Conservation (phyloP, 2,888 invertebrate species). For the Eutolmus rufibarbis region DNA sequence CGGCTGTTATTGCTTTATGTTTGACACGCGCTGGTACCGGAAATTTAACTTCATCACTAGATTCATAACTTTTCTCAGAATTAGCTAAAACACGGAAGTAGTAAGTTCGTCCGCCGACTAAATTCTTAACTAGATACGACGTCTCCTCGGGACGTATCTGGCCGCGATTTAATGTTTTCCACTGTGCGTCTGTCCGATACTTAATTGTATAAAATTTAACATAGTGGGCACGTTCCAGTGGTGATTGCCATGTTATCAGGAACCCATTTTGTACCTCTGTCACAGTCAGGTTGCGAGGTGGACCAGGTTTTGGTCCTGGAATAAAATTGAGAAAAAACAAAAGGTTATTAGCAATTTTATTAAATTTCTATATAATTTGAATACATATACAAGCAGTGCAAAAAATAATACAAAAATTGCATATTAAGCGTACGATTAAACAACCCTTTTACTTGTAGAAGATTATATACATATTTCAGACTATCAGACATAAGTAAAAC, state of each 20-base stretch:
- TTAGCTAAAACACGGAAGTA: conserved; percentile 91
- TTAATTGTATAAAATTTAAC: conserved; percentile 91
- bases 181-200: conserved; percentile 87
- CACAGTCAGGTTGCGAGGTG: conserved; percentile 89
- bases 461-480: neutral
- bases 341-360: neutral
- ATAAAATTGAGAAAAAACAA: neutral
- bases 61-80: conserved; percentile 84
- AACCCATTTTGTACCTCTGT: conserved; percentile 89
- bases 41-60: conserved; percentile 87
- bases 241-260: conserved; percentile 88
- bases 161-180: conserved; percentile 88
- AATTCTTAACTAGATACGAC: conserved; percentile 89
- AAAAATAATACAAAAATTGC: neutral
- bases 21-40: conserved; percentile 89
- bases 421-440: neutral
- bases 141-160: conserved; percentile 89
- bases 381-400: neutral
- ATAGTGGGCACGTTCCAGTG: conserved; percentile 79
- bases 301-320: conserved; percentile 88
- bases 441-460: neutral
- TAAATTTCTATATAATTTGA: neutral
- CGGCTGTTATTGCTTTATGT: conserved; percentile 95
- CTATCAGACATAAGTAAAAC: neutral
- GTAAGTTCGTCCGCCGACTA: conserved; percentile 89